phyloP scores from a whole-genome alignment of 2,113 vertebrate species.

The Eurystomus gularis region DNA sequence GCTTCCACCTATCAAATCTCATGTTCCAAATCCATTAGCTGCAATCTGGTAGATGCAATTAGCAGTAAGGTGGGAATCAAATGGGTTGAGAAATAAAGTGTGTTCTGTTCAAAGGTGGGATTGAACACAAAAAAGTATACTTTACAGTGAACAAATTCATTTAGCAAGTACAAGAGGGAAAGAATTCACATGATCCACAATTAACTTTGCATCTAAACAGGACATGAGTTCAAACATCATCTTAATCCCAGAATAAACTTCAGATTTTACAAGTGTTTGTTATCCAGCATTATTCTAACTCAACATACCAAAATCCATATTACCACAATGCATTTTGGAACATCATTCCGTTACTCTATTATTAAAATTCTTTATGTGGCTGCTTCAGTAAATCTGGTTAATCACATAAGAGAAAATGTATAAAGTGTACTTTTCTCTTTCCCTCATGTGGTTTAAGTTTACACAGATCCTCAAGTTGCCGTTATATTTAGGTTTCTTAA shows the following conservation, averaged over 20 bases:
- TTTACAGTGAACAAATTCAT: background rate
- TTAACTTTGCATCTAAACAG: background rate
- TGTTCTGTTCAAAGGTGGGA: fast-evolving
- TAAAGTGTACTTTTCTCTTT: background rate
- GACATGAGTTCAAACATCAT: background rate
- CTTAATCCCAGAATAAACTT: background rate
- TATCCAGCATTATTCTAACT: background rate
- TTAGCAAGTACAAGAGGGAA: background rate
- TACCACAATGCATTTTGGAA: background rate
- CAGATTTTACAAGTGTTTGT: background rate
- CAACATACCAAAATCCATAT: background rate
- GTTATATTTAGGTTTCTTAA: background rate
- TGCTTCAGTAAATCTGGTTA: background rate
- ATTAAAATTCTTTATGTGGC: background rate
- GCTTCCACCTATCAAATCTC: background rate
- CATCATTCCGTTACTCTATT: background rate
- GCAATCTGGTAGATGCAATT: background rate
- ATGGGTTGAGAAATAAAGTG: background rate
- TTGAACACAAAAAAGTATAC: background rate
- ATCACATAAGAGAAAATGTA: background rate
- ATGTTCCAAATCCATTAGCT: background rate
- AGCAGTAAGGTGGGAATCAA: background rate
- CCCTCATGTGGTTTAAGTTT: background rate
- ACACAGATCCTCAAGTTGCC: background rate
- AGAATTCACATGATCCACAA: background rate